Base-by-base conservation (phyloP, 92 coral and sea anemone species). In the Bergia sp. region DNA sequence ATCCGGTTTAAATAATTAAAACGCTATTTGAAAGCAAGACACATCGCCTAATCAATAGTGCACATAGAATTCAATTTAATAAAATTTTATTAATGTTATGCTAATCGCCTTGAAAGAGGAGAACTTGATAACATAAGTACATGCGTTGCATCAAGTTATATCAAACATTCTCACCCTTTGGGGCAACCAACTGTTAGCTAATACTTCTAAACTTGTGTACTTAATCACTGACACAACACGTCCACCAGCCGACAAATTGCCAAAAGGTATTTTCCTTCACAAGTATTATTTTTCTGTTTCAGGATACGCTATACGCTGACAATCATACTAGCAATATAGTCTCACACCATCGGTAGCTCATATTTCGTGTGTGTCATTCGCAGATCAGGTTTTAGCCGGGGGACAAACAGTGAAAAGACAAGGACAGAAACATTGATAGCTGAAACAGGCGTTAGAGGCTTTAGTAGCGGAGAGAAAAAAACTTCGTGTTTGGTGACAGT, bases 1-100 rank as follows among this genome's bases (percentile, higher is more conserved):
- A 93, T 95, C 98, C 98, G 98, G 98, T 90, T 80, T 92, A 92
- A 95, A 95, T 95, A 94, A 95, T 95, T 95, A 93, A 95, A 95
- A 92, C 88, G 94, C 98, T 89, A 95, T 95, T 95, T 95, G 92
- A 92, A 93, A 95, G 94, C 95, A 88, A 94, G 96, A 89, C 88
- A 80, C 90, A 49, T 90, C 88, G 91, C 91, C 94, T 93, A 92
- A 95, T 95, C 98, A 95, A 92, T 90, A 92, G 93, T 91, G 91
- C 91, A 92, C 94, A 89, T 88, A 77, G 91, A 86, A 95, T 93
- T 95, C 96, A 91, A 92, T 95, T 95, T 95, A 95, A 95, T 95
- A 90, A 93, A 95, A 93, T 93, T 95, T 95, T 93, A 95, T 95
- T 95, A 92, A 92, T 84, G 92, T 95, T 95, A 95, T 95, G 98